Evolutionary conservation across 2,797 vertebrate species (phyloP), one percentile per base, ranked within the genome.

Genomic region (Pteronotus mesoamericanus): DNA sequence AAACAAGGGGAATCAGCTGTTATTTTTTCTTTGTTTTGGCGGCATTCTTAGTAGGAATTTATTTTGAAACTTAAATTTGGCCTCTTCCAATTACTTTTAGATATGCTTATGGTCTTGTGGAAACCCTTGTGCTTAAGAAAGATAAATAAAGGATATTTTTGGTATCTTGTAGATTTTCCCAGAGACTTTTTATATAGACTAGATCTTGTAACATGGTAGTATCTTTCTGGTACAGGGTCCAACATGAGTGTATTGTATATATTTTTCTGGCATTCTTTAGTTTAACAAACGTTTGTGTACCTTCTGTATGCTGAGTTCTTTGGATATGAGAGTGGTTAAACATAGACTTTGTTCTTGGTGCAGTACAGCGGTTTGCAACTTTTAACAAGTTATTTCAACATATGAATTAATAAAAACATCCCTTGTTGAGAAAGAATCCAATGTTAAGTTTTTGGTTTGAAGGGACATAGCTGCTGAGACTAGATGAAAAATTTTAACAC

Each of bases 11-110:
- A 83, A 85, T 91, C 9, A 55, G 21, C 16, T 75, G 37, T 86
- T 61, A 16, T 29, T 69, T 95, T 71, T 85, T 51, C 24, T 44
- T 69, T 85, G 16, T 89, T 84, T 85, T 69, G 42, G 66, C 85
- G 48, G 15, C 29, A 55, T 71, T 93, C 72, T 85, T 93, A 59
- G 11, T 80, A 79, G 91, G 74, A 91, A n/a, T 93, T 86, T 91
- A 93, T 77, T 89, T 94, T 92, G 51, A 89, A 72, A 24, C 46
- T 89, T 96, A 80, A 68, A 83, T 88, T 86, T 88, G 53, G 15
- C 32, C 21, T 2, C 22, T 77, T 93, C 8, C 9, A 77, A 0
- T 91, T 80, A 12, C 79, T 77, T 89, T 94, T 89, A 92, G 46
- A 48, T 78, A 42, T 9, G 10, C 14, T 44, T 87, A 48, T 42